Base-by-base conservation (phyloP, 2,797 vertebrate species). In the Emydoidea blandingii region DNA sequence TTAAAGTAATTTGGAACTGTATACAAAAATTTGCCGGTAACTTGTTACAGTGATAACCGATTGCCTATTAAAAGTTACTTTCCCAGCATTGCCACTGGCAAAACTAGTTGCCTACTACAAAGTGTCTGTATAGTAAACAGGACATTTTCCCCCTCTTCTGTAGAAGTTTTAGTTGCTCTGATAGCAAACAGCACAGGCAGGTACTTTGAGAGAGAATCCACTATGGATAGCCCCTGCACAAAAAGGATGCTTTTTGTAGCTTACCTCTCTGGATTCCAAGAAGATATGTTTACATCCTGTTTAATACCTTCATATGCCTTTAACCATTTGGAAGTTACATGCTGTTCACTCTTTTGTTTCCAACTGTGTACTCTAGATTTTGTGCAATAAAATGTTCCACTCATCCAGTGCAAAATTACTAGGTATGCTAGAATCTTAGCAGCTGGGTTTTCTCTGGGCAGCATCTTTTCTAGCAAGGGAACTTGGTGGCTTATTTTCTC, bases 221-320 rank as follows among this genome's bases (percentile, higher is more conserved):
- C 53, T 78, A 47, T 27, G n/a, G 95, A 90, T 81, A 88, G 83
- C 74, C 3, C 15, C 23, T 95, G 78, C 29, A 57, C 86, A 84
- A 52, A 85, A 57, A 74, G 85, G 21, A 54, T 79, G 81, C 21
- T 79, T 82, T 95, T 89, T 92, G 47, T 47, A 83, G 93, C 90
- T 94, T 94, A 89, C 65, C 59, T 89, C 89, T 62, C 87, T 93
- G 85, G 92, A 83, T 96, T 97, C 78, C 15, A 12, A 96, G 83
- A 89, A 93, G 91, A 12, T 59, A 47, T 57, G 56, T 97, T 97
- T 97, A 93, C n/a, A 82, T 96, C 76, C 81, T 92, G 6, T 90
- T 96, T 97, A 96, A 94, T 96, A 62, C 93, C 84, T 97, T 96
- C 86, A 54, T 96, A 90, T 97, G 93, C 82, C 65, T 84, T 94